Conservation (phyloP, 2,113 vertebrate genomes). For the Paramisgurnus dabryanus region DNA sequence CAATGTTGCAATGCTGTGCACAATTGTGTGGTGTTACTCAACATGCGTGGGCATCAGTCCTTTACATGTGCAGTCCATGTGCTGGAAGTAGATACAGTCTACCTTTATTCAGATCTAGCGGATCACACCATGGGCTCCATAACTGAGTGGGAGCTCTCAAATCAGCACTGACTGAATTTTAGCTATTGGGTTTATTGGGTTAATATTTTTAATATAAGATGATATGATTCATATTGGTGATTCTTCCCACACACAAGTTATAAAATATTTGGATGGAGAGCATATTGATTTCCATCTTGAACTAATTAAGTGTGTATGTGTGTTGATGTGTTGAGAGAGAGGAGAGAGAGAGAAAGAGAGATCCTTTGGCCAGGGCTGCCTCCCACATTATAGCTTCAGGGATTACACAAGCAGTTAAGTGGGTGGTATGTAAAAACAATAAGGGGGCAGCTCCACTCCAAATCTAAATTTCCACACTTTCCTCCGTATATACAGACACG, state of each 20-base stretch:
- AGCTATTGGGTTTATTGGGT: neutral
- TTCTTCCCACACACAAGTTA: neutral
- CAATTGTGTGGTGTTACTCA: slow-evolving; percentile 35
- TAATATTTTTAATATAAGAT: slow-evolving; percentile 7
- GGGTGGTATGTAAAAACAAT: slow-evolving; percentile 40
- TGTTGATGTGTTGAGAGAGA: neutral
- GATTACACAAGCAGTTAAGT: slow-evolving; percentile 45
- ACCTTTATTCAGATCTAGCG: slow-evolving; percentile 6
- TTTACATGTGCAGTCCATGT: slow-evolving; percentile 36
- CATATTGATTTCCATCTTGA: slow-evolving; percentile 7
- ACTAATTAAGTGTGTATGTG: neutral
- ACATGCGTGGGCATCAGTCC: slow-evolving; percentile 44
- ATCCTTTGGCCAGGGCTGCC: slow-evolving; percentile 24
- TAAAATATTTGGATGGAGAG: slow-evolving; percentile 1
- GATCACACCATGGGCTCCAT: slow-evolving; percentile 18
- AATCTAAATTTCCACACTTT: slow-evolving; percentile 36
- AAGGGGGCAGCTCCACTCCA: slow-evolving; percentile 38
- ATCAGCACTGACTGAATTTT: slow-evolving; percentile 25
- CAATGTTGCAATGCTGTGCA: slow-evolving; percentile 20
- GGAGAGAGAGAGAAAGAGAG: neutral
- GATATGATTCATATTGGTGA: neutral
- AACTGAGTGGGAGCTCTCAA: slow-evolving; percentile 19
- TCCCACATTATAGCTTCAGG: slow-evolving; percentile 41
- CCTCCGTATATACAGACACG: neutral
- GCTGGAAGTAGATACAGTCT: slow-evolving; percentile 24